phyloP scores from a whole-genome alignment of 2,113 vertebrate species.

The Coturnix japonica region DNA sequence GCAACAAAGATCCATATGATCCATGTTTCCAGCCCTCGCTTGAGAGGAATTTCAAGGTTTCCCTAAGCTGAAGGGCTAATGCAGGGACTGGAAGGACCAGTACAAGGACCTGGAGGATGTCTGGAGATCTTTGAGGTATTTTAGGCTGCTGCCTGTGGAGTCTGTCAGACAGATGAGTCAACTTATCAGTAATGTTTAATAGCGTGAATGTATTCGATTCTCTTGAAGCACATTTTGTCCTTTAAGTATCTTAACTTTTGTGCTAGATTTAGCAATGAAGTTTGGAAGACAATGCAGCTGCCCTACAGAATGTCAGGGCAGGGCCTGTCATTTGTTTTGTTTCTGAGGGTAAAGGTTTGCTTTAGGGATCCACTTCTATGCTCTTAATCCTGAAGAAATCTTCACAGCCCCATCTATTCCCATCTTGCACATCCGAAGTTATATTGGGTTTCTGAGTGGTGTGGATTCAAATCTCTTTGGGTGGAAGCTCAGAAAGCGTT shows the following conservation, averaged over 20 bases:
- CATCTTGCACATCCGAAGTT: rapidly evolving
- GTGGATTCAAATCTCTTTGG: neutral
- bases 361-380: neutral
- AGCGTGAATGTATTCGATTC: neutral
- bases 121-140: rapidly evolving
- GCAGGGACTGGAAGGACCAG: neutral
- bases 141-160: neutral
- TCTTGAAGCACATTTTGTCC: neutral
- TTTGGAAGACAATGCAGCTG: rapidly evolving
- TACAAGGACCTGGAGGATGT: neutral
- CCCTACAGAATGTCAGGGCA: neutral
- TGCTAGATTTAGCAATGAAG: neutral
- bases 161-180: neutral
- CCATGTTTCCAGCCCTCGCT: neutral
- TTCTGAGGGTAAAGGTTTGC: neutral
- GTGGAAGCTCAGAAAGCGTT: neutral
- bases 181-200: neutral
- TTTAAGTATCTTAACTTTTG: neutral
- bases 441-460: neutral
- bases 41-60: neutral
- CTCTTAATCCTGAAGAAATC: neutral
- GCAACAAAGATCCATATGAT: neutral
- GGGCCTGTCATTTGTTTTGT: neutral
- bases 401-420: neutral
- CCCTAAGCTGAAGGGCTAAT: neutral